Conservation (phyloP, 2,797 vertebrate genomes). For the Miichthys miiuy region DNA sequence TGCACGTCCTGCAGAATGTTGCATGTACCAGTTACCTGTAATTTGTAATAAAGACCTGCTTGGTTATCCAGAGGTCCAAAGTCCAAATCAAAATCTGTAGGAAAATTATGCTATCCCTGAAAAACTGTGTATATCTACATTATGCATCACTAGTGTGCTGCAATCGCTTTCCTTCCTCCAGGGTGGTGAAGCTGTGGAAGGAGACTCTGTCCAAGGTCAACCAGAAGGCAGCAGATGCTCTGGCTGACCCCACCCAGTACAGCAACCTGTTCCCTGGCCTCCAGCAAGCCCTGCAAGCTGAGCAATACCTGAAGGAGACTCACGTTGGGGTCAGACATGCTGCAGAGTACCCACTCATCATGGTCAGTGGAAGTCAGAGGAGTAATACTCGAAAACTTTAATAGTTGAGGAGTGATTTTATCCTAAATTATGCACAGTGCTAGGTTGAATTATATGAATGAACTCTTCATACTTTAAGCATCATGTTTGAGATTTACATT, state of each 20-base stretch:
- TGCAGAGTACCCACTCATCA: slow-evolving; percentile 91
- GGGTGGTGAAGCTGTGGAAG: slow-evolving; percentile 95
- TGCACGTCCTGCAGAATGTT: not conserved
- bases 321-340: slow-evolving; percentile 87
- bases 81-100: not conserved
- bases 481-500: slow-evolving; percentile 5
- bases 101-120: not conserved
- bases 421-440: too few relatives aligned
- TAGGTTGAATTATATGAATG: too few relatives aligned
- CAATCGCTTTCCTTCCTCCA: slow-evolving; percentile 30
- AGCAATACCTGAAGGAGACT: slow-evolving; percentile 90
- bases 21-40: not conserved
- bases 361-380: slow-evolving; percentile 80
- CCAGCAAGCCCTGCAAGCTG: slow-evolving; percentile 92
- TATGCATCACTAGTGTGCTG: slow-evolving; percentile 12
- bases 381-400: not conserved
- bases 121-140: not conserved
- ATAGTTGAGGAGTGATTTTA: not conserved
- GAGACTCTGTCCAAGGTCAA: slow-evolving; percentile 94
- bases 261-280: slow-evolving; percentile 96
- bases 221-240: slow-evolving; percentile 95
- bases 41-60: not conserved
- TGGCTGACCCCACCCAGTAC: slow-evolving; percentile 95
- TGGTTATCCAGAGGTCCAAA: not conserved
- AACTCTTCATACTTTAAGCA: too few relatives aligned